Evolutionary conservation across 2,888 invertebrate genomes (phyloP).

Genomic region (Caenorhabditis parvicauda): DNA sequence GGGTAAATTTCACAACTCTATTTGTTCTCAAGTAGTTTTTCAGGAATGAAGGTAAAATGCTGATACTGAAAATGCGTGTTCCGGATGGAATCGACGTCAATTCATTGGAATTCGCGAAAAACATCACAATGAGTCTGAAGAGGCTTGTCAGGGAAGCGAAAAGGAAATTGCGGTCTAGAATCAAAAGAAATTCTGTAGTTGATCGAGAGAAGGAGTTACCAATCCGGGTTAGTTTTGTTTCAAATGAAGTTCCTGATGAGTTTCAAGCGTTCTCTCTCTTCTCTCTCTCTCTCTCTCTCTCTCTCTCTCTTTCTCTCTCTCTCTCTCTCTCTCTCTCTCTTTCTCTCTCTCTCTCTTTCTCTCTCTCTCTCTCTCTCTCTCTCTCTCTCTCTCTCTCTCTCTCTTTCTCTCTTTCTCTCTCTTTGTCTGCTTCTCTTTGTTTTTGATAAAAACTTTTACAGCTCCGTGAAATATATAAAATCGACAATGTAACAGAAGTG

Average conservation of each 20-base stretch:
- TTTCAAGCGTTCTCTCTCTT: too few relatives aligned
- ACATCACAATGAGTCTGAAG: conserved; percentile 14
- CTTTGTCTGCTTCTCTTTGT: too few relatives aligned
- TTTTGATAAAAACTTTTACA: conserved; percentile 8
- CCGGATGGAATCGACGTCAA: conserved; percentile 13
- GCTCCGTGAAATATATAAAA: conserved; percentile 13
- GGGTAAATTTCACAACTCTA: neutral
- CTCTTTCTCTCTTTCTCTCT: too few relatives aligned
- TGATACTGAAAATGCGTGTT: conserved; percentile 18
- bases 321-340: too few relatives aligned
- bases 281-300: too few relatives aligned
- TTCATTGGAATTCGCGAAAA: conserved; percentile 13
- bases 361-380: too few relatives aligned
- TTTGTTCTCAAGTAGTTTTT: neutral
- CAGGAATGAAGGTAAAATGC: conserved; percentile 5
- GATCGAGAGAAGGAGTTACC: conserved; percentile 2
- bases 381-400: too few relatives aligned
- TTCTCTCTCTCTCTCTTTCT: too few relatives aligned
- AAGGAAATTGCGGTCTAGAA: conserved; percentile 4
- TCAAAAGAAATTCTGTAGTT: neutral
- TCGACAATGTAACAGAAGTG: conserved; percentile 8
- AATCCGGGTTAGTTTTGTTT: neutral
- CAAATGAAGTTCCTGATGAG: neutral
- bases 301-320: too few relatives aligned
- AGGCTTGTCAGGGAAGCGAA: conserved; percentile 11